Evolutionary conservation across 1,140 invertebrate genomes (phyloP), one percentile per base, ranked within the genome.

Genomic region (Drosophila melanogaster): DNA sequence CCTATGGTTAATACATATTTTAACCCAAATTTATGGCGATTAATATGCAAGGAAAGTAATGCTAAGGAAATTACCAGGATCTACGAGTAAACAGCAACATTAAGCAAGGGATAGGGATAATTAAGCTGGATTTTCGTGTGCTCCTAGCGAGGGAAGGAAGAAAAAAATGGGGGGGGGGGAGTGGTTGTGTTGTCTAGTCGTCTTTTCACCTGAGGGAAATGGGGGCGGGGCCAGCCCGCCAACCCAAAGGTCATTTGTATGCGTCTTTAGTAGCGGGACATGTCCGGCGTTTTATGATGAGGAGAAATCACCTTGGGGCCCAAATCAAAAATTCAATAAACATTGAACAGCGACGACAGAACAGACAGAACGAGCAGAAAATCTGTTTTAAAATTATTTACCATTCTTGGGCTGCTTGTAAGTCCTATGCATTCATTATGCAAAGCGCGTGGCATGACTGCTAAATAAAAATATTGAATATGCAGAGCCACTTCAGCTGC

Each of bases 301-400:
- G 14, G 7, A 12, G 26, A 1, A 58, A 61, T 47, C 62, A 46
- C 59, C 60, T 24, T 22, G 4, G 41, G 59, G 37, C 60, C 59
- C 19, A 65, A 67, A 67, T 67, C 64, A 67, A 67, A 67, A 51
- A 67, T 67, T 67, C 64, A 65, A 67, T 67, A 67, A 67, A 67
- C 64, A 67, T 51, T 67, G 59, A 37, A 6, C 26, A 30, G 26
- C 1, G 46, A n/a, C n/a, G 41, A 30, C 43, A 4, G 37, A 24
- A 40, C n/a, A 47, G 37, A 5, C 54, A 40, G 64, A 67, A 67
- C 33, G 60, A 65, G 64, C 59, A 51, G 59, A 67, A 67, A 67
- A 67, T 67, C 64, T 67, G 44, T 67, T 67, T 65, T 35, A 51
- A 65, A 67, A 67, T 65, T 65, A 67, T 67, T 67, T 67, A 67